These are phyloP conservation scores for Blastobasis adustella DNA, from an alignment of 2,888 invertebrate genomes.

Conservation along the genomic window DNA sequence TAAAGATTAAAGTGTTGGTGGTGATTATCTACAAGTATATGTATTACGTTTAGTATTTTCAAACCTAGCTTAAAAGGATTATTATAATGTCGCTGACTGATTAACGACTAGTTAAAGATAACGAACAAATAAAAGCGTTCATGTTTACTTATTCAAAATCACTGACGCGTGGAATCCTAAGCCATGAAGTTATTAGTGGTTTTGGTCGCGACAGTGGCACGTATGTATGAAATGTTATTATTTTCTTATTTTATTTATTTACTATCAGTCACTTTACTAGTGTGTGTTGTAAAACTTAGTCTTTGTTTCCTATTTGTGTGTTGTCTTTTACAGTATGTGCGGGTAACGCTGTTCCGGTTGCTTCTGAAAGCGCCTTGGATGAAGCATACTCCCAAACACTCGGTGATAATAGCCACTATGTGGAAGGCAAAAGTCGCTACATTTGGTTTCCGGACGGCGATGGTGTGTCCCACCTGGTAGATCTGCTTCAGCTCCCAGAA, in stretches of 20 bases:
- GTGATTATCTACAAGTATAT: too few relatives aligned
- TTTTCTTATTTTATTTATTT: background rate
- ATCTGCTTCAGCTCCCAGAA: slow-evolving; percentile 36
- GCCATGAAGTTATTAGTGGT: slow-evolving; percentile 27
- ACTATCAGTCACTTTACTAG: background rate
- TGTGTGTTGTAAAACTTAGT: background rate
- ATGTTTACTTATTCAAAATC: background rate
- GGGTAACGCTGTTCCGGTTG: slow-evolving; percentile 28
- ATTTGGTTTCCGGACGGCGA: slow-evolving; percentile 62
- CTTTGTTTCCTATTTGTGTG: background rate
- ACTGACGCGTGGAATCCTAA: background rate
- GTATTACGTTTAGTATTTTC: too few relatives aligned
- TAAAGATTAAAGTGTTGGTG: too few relatives aligned
- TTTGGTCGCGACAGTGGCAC: slow-evolving; percentile 22
- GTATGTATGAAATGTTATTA: slow-evolving; percentile 21
- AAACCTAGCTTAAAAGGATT: too few relatives aligned
- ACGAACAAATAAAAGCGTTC: background rate
- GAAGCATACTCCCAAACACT: slow-evolving; percentile 21
- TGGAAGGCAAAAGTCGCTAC: slow-evolving; percentile 55
- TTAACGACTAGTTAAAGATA: background rate
- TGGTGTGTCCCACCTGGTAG: slow-evolving; percentile 43
- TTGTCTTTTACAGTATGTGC: slow-evolving; percentile 33
- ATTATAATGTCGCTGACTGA: background rate
- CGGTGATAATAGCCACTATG: slow-evolving; percentile 57
- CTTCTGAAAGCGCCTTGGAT: slow-evolving; percentile 20